Evolutionary conservation across 37 sponge, comb jelly and placozoan genomes (phyloP).

Genomic region (Cliona cf. orientalis): DNA sequence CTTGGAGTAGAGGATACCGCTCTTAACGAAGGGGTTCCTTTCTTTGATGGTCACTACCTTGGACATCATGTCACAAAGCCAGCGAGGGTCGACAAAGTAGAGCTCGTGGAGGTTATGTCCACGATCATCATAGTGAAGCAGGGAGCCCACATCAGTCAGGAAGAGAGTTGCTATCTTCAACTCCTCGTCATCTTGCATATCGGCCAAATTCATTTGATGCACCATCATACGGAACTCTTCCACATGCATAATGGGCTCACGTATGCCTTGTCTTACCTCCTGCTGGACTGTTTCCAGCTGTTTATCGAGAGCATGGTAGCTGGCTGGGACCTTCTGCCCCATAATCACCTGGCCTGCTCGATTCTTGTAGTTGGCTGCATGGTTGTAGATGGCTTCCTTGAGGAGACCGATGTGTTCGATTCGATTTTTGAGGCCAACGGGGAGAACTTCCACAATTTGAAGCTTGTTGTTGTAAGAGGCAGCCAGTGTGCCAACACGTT

Average conservation of each 20-base stretch:
- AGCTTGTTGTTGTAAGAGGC: conserved; percentile 47
- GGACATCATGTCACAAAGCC: conserved; percentile 94
- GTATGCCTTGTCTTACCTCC: conserved; percentile 52
- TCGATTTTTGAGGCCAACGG: conserved; percentile 61
- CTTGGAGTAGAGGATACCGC: conserved; percentile 67
- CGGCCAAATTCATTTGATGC: conserved; percentile 57
- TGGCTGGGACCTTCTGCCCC: conserved; percentile 89
- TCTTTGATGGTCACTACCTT: conserved; percentile 81
- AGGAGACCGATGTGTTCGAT: conserved; percentile 73
- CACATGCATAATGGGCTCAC: conserved; percentile 76
- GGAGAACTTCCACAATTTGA: conserved; percentile 60
- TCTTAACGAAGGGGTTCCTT: conserved; percentile 78
- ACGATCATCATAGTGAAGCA: conserved; percentile 91
- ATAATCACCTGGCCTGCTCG: conserved; percentile 58
- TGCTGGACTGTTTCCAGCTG: conserved; percentile 64
- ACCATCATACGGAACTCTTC: conserved; percentile 78
- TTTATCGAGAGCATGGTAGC: conserved; percentile 83
- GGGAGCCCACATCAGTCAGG: conserved; percentile 81
- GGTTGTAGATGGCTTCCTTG: conserved; percentile 86
- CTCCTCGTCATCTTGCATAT: conserved; percentile 82
- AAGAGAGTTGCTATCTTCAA: conserved; percentile 83
- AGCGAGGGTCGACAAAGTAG: conserved; percentile 89
- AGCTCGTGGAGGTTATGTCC: conserved; percentile 82
- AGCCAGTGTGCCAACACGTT: conserved; percentile 50
- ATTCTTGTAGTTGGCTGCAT: conserved; percentile 64